Evolutionary conservation across 2,797 vertebrate genomes (phyloP), one percentile per base, ranked within the genome.

Genomic region (Limnodromus scolopaceus): DNA sequence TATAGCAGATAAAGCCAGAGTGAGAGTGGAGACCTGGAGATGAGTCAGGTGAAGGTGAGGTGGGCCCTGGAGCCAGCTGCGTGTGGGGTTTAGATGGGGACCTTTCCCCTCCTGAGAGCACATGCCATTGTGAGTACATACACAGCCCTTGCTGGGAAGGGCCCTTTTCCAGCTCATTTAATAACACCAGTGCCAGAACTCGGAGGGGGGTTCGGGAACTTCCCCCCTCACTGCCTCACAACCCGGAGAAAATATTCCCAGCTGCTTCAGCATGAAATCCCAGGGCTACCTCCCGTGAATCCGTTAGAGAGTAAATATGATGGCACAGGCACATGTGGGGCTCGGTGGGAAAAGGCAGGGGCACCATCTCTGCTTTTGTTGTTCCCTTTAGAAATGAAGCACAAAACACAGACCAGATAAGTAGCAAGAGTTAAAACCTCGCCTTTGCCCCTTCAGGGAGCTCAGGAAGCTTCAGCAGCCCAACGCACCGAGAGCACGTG

Each of bases 161-260:
- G 89, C 78, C 66, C 64, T 83, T 49, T 84, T 34, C 54, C 95
- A 95, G 93, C 88, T 95, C 88, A 23, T 94, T 93, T 87, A 57
- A 3, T 28, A 60, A 63, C 86, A 77, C 13, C 63, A 18, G 36
- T 88, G 93, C 96, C 96, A 97, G 95, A 82, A 79, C 94, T 96
- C 55, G 0, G 80, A 93, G 82, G 82, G 88, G 89, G 88, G 70
- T 11, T 90, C 1, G 2, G 74, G 71, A 94, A 65, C 71, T 53
- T 93, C 94, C 90, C 88, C 90, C 48, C 74, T 92, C 8, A 4
- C 80, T 91, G 94, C 88, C 77, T 95, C 74, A 18, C 80, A 94
- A 57, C 88, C 32, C 55, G 1, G 60, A 46, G 88, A 79, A 96
- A 95, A 95, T 60, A 89, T 60, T 48, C 74, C 77, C 90, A 55